These are phyloP conservation scores for Neuroterus valhalla DNA, from an alignment of 1,140 invertebrate species.

Conservation along the genomic window DNA sequence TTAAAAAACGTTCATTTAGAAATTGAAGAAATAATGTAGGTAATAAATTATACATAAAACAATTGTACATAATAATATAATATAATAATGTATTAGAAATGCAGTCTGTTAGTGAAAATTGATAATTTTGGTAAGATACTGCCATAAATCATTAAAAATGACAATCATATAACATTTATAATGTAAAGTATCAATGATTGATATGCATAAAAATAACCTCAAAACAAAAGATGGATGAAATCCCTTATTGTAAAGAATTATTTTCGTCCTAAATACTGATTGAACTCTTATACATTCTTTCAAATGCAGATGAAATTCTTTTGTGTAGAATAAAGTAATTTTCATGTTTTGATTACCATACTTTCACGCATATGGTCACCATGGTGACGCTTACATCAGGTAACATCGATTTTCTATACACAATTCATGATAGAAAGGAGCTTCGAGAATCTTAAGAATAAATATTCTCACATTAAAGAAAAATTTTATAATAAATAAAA, in stretches of 20 bases:
- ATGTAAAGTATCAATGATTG: no score
- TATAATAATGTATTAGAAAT: not conserved
- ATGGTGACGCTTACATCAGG: constrained; percentile 45
- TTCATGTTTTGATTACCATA: constrained; percentile 31
- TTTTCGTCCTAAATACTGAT: no score
- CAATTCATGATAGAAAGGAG: not conserved
- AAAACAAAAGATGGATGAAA: no score
- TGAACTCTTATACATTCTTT: no score
- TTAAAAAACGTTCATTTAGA: no score
- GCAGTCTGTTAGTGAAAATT: no score
- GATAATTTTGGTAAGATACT: no score
- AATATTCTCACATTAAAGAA: not conserved
- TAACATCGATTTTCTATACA: constrained; percentile 49
- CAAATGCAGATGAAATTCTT: not conserved
- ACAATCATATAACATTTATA: no score
- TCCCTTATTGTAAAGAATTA: no score
- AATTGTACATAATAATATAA: not conserved
- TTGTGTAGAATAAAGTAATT: not conserved
- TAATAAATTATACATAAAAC: not conserved
- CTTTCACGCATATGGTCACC: constrained; percentile 41
- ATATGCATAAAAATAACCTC: no score
- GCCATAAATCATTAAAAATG: no score
- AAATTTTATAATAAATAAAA: constrained; percentile 19
- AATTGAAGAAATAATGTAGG: no score
- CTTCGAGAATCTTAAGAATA: not conserved